Base-by-base conservation (phyloP, 1,140 invertebrate species). In the Hypsibius dujardini region DNA sequence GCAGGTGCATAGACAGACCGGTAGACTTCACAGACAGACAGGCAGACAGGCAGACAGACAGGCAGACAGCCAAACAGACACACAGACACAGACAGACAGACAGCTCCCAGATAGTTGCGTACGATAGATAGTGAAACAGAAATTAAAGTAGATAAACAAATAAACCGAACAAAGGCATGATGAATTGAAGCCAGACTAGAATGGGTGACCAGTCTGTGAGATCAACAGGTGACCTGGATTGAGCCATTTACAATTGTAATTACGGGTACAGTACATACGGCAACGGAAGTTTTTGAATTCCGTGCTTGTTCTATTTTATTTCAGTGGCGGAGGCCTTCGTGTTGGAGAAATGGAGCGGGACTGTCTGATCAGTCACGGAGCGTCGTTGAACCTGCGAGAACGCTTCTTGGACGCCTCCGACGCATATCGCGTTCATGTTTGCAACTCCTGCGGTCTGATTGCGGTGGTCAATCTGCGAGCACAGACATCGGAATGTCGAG, bases 271-370 rank as follows among this genome's bases (percentile, higher is more conserved):
- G 28, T 28, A 28, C 28, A 28, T 28, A 28, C 28, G 28, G 28
- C 28, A 28, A 28, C 28, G 28, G 28, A 28, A 28, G 28, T 28
- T 28, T 28, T 28, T 28, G 28, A 28, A 28, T 28, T 28, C 28
- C 28, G 28, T 28, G 28, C 28, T 28, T 56, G 50, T 56, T 7
- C 7, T 56, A 12, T 3, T 42, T 67, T 7, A 42, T 67, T 67
- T 15, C 28, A 84, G 92, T 46, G 95, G 98, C 78, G 96, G 96
- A 72, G 96, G 96, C 70, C 82, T 99, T 12, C 85, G 96, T 70
- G 82, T 99, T 2, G 96, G 96, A 1, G 96, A 99, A 82, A 99
- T 99, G 96, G 95, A 99, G 78, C 82, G 96, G 40, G 96, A 99
- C 83, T 99, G 96, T 81, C 82, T 99, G 1, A 98, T 99, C 12